These are phyloP conservation scores for Poecile atricapillus DNA, from an alignment of 2,113 vertebrate species.

Conservation along the genomic window DNA sequence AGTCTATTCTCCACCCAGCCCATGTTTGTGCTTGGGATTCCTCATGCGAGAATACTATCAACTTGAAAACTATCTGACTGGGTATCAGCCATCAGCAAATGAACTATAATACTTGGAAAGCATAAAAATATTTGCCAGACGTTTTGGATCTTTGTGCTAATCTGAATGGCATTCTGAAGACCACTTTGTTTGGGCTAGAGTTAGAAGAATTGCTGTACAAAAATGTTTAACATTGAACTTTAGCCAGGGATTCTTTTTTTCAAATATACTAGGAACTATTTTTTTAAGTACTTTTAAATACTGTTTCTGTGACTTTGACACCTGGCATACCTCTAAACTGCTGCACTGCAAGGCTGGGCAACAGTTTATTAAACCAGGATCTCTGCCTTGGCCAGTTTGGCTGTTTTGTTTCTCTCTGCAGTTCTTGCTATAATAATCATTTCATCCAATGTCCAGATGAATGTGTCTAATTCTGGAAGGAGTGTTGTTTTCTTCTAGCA, in stretches of 20 bases:
- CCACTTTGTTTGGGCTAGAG: not conserved
- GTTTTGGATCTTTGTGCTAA: not conserved
- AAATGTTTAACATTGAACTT: not conserved
- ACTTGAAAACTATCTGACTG: not conserved
- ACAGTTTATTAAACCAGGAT: not conserved
- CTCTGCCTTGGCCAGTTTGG: not conserved
- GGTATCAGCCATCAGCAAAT: not conserved
- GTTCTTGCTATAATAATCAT: not conserved
- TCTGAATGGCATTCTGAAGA: not conserved
- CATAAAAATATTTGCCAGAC: not conserved
- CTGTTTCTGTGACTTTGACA: not conserved
- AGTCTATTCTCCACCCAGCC: not conserved
- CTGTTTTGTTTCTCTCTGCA: not conserved
- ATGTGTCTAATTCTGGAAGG: conserved; percentile 29
- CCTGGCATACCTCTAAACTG: not conserved
- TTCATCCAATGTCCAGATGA: not conserved
- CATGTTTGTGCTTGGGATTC: not conserved
- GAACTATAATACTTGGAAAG: not conserved
- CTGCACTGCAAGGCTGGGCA: not conserved
- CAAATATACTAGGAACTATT: not conserved
- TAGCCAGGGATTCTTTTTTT: not conserved
- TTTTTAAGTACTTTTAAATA: not conserved
- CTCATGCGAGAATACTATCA: not conserved
- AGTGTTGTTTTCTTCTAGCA: conserved; percentile 1
- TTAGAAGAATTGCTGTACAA: not conserved